These are phyloP conservation scores for Euzophera pinguis DNA, from an alignment of 2,888 invertebrate species.

Conservation along the genomic window DNA sequence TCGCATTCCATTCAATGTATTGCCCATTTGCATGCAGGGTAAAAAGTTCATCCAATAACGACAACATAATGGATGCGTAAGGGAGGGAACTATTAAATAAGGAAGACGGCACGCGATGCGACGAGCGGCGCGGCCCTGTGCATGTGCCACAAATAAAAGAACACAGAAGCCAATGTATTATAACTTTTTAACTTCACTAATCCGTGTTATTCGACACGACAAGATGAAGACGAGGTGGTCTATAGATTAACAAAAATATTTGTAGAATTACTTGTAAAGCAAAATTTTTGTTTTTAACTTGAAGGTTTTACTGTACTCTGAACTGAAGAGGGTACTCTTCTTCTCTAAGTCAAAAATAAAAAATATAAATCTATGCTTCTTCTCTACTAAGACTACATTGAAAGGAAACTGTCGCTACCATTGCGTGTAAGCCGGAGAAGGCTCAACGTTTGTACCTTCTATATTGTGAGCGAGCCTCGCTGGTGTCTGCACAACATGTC, in stretches of 20 bases:
- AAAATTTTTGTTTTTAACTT: too few species aligned
- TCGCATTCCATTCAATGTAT: background rate
- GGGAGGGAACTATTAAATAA: conserved; percentile 55
- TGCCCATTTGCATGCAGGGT: conserved; percentile 5
- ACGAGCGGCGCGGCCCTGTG: conserved; percentile 47
- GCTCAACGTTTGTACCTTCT: background rate
- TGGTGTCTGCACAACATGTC: conserved; percentile 21
- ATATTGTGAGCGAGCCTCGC: conserved; percentile 19
- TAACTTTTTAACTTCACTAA: too few species aligned
- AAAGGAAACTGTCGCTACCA: background rate
- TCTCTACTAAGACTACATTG: too few species aligned
- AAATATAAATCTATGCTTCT: too few species aligned
- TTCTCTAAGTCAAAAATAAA: too few species aligned
- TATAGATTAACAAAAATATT: background rate
- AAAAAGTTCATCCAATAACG: conserved; percentile 20
- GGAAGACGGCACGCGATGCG: conserved; percentile 60
- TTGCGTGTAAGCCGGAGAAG: background rate
- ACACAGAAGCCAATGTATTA: background rate
- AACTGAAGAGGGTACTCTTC: too few species aligned
- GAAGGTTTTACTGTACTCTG: too few species aligned
- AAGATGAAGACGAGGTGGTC: too few species aligned
- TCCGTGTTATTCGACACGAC: too few species aligned
- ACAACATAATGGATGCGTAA: conserved; percentile 24
- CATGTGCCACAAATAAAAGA: background rate
- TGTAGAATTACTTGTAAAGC: background rate